Conservation (phyloP, 2,113 vertebrate genomes). For the Hystrix brachyura region DNA sequence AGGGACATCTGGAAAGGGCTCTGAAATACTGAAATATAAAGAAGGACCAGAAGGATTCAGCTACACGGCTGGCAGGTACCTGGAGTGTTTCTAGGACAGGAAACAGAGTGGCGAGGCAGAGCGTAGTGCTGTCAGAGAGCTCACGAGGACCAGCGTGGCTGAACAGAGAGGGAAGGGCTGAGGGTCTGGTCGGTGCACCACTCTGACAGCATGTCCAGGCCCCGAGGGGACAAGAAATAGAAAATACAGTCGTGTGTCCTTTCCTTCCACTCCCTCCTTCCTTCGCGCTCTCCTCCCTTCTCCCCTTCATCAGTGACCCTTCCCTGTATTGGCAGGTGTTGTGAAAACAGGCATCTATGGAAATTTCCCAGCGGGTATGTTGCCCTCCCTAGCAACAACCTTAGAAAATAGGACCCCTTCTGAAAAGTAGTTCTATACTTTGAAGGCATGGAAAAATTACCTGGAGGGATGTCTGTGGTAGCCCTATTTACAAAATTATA, state of each 20-base stretch:
- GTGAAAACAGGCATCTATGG: background rate
- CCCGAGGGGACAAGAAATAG: background rate
- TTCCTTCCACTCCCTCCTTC: background rate
- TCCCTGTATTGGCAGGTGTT: background rate
- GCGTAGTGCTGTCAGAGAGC: background rate
- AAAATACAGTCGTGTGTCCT: background rate
- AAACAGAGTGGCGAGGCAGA: background rate
- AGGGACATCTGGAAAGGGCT: background rate
- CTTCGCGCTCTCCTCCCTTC: too few species aligned
- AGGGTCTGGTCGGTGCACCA: background rate
- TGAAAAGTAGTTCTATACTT: background rate
- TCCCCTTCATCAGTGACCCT: background rate
- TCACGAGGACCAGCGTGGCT: background rate
- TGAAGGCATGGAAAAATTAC: background rate
- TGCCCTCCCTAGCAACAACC: background rate
- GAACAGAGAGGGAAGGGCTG: background rate
- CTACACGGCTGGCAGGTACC: accelerated
- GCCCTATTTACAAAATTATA: background rate
- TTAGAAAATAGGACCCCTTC: background rate
- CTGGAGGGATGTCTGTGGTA: background rate
- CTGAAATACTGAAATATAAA: background rate
- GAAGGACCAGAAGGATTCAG: background rate
- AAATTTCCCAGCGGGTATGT: background rate
- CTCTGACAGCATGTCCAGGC: background rate
- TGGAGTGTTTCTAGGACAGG: background rate